These are phyloP conservation scores for Caenorhabditis panamensis DNA, from an alignment of 2,888 invertebrate species.

Conservation along the genomic window DNA sequence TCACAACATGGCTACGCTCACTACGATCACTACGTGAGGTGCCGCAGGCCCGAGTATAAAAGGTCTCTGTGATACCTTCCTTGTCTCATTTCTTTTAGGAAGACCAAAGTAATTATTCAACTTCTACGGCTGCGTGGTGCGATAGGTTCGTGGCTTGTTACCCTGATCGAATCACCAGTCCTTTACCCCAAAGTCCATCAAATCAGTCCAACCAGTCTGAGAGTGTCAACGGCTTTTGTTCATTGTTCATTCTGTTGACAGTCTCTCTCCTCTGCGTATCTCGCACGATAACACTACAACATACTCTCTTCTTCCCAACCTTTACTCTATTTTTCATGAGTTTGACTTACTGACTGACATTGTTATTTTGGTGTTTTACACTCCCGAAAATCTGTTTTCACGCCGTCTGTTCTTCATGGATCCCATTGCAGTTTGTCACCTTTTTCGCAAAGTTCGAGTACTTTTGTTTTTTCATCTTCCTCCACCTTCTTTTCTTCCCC, in stretches of 20 bases:
- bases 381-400: too few species aligned
- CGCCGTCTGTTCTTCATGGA: too few species aligned
- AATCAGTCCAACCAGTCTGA: background rate
- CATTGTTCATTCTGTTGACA: conserved; percentile 5
- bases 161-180: too few species aligned
- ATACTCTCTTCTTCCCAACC: background rate
- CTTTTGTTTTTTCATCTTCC: conserved; percentile 1
- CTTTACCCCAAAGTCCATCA: background rate
- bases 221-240: conserved; percentile 5
- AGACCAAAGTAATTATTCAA: too few species aligned
- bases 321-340: background rate
- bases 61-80: background rate
- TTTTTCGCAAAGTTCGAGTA: too few species aligned
- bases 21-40: background rate
- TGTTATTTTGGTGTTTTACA: background rate
- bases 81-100: too few species aligned
- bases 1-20: background rate
- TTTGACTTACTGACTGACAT: background rate
- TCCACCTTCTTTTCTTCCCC: background rate
- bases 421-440: too few species aligned
- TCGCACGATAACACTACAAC: background rate
- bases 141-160: too few species aligned
- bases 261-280: conserved; percentile 2
- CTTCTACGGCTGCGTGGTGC: too few species aligned
- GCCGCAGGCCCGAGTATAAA: too few species aligned